A percentile compares a stretch with the other conserved stretches of the same genome.
Evolutionary conservation across 2,797 vertebrate species (phyloP).

Genomic region (Syndactyla subalaris): DNA sequence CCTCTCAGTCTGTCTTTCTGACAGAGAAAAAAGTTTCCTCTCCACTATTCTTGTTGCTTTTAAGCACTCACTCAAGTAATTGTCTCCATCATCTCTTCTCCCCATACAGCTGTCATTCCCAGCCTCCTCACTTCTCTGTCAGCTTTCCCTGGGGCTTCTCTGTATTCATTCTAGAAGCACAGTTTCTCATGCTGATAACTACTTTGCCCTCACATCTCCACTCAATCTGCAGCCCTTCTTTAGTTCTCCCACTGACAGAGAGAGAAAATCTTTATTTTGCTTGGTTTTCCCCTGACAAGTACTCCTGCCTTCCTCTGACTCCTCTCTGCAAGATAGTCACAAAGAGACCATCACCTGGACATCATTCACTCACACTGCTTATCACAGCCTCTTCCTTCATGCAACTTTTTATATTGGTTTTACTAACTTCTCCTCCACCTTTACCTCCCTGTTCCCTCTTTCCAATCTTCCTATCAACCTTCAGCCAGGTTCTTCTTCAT

Average conservation of each 20-base stretch:
- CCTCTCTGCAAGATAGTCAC: background rate
- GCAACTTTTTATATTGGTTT: background rate
- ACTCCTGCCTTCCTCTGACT: background rate
- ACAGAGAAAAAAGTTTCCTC: background rate
- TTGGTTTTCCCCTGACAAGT: background rate
- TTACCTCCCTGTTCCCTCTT: background rate
- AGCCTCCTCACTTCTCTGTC: background rate
- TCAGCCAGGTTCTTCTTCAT: background rate
- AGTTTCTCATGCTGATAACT: background rate
- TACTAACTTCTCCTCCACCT: background rate
- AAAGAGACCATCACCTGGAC: background rate
- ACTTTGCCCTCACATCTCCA: background rate
- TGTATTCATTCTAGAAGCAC: background rate
- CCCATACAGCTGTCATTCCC: background rate
- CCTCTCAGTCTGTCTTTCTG: background rate
- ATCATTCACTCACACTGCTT: background rate
- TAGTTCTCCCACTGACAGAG: background rate
- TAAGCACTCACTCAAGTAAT: background rate
- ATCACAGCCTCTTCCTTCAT: background rate
- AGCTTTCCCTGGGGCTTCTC: background rate
- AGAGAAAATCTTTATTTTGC: background rate
- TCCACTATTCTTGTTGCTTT: background rate
- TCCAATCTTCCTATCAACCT: background rate
- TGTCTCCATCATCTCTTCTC: background rate
- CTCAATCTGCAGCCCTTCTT: background rate